These are phyloP conservation scores for Dendrocopos noguchii DNA, from an alignment of 2,113 vertebrate species.

Conservation along the genomic window DNA sequence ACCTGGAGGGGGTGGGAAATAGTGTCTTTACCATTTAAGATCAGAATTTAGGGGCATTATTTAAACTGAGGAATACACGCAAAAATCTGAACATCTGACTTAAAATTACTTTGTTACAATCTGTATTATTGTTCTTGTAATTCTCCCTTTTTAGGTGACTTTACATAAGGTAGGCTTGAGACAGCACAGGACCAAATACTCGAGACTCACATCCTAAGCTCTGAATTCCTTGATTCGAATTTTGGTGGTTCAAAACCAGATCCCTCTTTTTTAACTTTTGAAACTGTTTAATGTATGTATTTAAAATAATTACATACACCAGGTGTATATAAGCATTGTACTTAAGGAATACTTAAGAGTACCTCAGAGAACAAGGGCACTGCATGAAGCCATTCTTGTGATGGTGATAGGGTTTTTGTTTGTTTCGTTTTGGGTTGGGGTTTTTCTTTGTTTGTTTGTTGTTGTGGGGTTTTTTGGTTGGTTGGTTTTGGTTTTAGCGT, in stretches of 20 bases:
- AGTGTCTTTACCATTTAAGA: conserved; percentile 3
- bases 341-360: background rate
- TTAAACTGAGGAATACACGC: conserved; percentile 23
- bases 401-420: background rate
- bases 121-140: background rate
- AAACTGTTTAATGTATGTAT: background rate
- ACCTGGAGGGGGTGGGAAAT: background rate
- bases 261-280: background rate
- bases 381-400: background rate
- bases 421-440: background rate
- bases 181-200: background rate
- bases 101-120: conserved; percentile 5
- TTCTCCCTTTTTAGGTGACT: background rate
- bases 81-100: conserved; percentile 30
- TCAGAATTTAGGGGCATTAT: conserved; percentile 34
- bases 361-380: background rate
- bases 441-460: too few relatives aligned
- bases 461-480: too few relatives aligned
- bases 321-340: background rate
- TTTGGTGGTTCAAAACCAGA: background rate
- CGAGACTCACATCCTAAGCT: background rate
- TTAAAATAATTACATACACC: conserved; percentile 1
- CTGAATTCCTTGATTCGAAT: background rate
- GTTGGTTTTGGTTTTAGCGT: background rate
- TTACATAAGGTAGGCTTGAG: background rate